These are phyloP conservation scores for Urocitellus parryii DNA, from an alignment of 2,113 vertebrate genomes.

Conservation along the genomic window DNA sequence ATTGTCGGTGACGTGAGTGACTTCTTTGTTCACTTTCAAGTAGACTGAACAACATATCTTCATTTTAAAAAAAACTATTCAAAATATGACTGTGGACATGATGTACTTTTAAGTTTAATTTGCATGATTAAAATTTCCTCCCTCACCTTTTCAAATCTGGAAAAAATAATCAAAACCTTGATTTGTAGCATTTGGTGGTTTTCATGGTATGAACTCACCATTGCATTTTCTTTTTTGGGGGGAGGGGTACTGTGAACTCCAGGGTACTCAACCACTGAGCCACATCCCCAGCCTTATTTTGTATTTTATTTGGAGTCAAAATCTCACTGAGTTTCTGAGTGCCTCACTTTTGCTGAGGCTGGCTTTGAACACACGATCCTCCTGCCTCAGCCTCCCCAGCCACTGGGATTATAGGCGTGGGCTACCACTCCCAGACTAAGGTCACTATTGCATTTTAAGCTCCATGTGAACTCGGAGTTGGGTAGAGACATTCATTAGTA, in stretches of 20 bases:
- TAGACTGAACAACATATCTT: neutral
- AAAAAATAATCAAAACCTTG: neutral
- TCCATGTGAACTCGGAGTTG: neutral
- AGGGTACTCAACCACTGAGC: no score
- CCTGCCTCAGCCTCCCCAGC: no score
- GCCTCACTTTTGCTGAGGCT: no score
- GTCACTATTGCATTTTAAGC: neutral
- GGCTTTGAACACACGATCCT: no score
- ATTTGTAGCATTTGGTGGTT: slow-evolving; percentile 3
- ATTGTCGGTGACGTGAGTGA: neutral
- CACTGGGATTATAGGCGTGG: no score
- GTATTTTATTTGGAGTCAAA: no score
- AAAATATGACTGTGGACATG: neutral
- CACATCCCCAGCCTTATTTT: no score
- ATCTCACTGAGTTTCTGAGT: no score
- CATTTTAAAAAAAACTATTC: neutral
- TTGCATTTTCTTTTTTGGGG: no score
- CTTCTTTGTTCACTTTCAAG: slow-evolving; percentile 55
- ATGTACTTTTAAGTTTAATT: slow-evolving; percentile 26
- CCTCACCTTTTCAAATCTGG: slow-evolving; percentile 39
- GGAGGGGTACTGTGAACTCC: no score
- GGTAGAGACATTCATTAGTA: neutral
- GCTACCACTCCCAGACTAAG: no score
- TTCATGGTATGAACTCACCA: neutral
- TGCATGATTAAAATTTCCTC: slow-evolving; percentile 29